Evolutionary conservation across 2,888 invertebrate species (phyloP).

Genomic region (Drosophila flavopinicola): DNA sequence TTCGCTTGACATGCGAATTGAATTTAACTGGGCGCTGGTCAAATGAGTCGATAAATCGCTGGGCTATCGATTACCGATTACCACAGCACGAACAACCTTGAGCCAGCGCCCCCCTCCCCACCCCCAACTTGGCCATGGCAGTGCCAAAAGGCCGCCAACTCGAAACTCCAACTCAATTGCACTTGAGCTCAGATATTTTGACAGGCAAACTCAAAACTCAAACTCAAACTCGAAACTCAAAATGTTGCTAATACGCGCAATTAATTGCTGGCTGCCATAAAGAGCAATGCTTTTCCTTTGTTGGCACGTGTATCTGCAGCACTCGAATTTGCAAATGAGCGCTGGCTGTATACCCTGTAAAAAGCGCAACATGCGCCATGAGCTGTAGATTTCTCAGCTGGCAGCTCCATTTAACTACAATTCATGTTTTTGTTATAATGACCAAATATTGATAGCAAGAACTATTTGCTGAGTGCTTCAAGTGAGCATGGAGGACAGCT

Average conservation of each 20-base stretch:
- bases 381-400: no score
- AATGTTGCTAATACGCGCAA: slow-evolving; percentile 38
- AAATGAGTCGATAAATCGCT: slow-evolving; percentile 33
- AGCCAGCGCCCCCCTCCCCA: no score
- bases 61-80: slow-evolving; percentile 39
- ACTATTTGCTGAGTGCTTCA: no score
- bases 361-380: no score
- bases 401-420: no score
- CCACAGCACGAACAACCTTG: slow-evolving; percentile 17
- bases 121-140: slow-evolving; percentile 9
- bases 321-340: slow-evolving; percentile 34
- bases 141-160: slow-evolving; percentile 6
- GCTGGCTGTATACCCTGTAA: slow-evolving; percentile 38
- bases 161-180: slow-evolving; percentile 4
- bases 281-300: slow-evolving; percentile 11
- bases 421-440: no score
- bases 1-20: slow-evolving; percentile 12
- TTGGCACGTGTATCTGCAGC: slow-evolving; percentile 50
- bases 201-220: slow-evolving; percentile 18
- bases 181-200: slow-evolving; percentile 23
- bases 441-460: no score
- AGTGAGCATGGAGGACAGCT: no score
- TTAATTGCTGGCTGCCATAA: slow-evolving; percentile 43
- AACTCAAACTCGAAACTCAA: not conserved
- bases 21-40: slow-evolving; percentile 32